Evolutionary conservation across 2,797 vertebrate species (phyloP), one percentile per base, ranked within the genome.

Genomic region (Labeo calbasu): DNA sequence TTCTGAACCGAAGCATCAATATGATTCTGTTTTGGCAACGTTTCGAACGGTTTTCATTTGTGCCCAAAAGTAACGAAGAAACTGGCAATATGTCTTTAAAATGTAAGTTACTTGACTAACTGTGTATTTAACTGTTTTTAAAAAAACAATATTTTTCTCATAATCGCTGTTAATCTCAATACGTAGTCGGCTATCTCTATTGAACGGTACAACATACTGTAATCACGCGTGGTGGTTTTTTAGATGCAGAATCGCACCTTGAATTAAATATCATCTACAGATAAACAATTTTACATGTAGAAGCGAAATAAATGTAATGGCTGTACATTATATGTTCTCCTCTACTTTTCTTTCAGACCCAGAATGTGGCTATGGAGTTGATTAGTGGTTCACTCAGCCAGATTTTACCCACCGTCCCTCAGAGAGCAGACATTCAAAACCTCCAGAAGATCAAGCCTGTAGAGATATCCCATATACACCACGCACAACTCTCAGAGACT

Each of bases 361-460:
- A 92, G 90, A 89, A 90, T 79, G 87, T 83, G 87, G 75, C 80
- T 73, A 84, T 88, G 83, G 93, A 92, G 5, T 90, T 92, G 70
- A 87, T 84, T 21, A 89, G 83, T 66, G 81, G 90, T n/a, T 86
- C 84, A 2, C n/a, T 86, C 51, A 82, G 81, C 43, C 87, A 86
- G 36, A 80, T 84, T 12, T 86, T 87, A 3, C 83, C 90, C 19
- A 81, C 90, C 77, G 84, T 89, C 61, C 84, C 81, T 46, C 84
- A 85, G 51, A 84, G 79, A 4, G 89, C 88, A 21, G 91, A 92
- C 40, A 87, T 93, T 86, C 92, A 93, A 79, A 89, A 88, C 86
- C 89, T 94, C 57, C 92, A 92, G 43, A 93, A 91, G 85, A 90
- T 94, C 84, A 93, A 90, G 81, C 92, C 91, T 66, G 86, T 91